Evolutionary conservation across 1,140 invertebrate genomes (phyloP), one percentile per base, ranked within the genome.

Genomic region (Megalonaias nervosa): DNA sequence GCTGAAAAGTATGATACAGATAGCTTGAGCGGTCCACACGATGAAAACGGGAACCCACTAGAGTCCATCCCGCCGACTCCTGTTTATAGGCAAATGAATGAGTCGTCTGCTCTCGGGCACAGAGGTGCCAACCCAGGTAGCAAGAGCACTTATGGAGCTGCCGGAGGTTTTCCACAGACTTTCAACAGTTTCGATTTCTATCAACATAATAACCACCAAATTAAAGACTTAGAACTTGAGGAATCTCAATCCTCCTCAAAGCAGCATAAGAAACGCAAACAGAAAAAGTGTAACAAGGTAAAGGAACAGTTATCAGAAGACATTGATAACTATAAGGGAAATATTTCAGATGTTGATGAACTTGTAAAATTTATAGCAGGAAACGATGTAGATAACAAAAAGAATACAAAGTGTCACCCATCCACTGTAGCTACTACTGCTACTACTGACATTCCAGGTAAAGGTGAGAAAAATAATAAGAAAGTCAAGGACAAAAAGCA

Each of bases 321-420:
- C 21, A 75, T 84, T 74, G 82, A 84, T 48, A 81, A 84, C 72
- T 85, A 86, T 77, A 79, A 80, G 65, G 86, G 86, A 16, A 65
- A 82, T 73, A 83, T 76, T 62, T 59, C 65, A 55, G 38, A 48
- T 11, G 48, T 87, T 38, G 84, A 86, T n/a, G 81, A 84, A 71
- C 73, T 87, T 15, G 64, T 87, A 21, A 80, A 82, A 71, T 86
- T 85, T 67, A 86, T 87, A 68, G 82, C 80, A 74, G 77, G 71
- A 14, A 61, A 80, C 26, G 80, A 81, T 77, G 82, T 82, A 65
- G 77, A 74, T 66, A 78, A 71, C 48, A 76, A 80, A 67, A 84
- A 85, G 60, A 66, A 65, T 69, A 81, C 79, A 62, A 79, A 82
- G 68, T 57, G 81, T 23, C 72, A 72, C 31, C 77, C 80, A 67